A percentile compares a stretch with the other conserved stretches of the same genome.
phyloP scores from a whole-genome alignment of 2,113 vertebrate genomes.

The Peromyscus maniculatus region DNA sequence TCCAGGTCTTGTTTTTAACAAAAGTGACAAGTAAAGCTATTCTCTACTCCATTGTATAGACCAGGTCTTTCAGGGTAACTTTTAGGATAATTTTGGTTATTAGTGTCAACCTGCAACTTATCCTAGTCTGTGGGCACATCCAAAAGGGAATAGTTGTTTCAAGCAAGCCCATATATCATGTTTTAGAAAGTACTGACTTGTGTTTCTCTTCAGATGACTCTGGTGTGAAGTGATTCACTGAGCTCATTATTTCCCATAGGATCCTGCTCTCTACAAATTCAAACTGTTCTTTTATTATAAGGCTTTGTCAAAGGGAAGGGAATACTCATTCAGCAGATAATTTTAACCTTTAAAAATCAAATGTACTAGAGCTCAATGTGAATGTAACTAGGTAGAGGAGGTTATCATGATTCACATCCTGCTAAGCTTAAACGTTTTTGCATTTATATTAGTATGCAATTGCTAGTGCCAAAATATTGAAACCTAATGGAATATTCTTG shows the following conservation, averaged over 20 bases:
- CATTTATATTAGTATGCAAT: not conserved
- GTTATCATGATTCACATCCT: not conserved
- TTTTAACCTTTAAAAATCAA: conserved; percentile 51
- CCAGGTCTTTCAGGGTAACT: not conserved
- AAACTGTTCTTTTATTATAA: conserved; percentile 47
- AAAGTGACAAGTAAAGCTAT: not conserved
- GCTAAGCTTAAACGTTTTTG: not conserved
- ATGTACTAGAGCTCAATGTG: not conserved
- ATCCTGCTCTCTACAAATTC: conserved; percentile 1
- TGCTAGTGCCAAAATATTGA: conserved; percentile 21
- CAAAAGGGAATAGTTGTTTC: conserved; percentile 25
- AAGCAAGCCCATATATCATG: conserved; percentile 33
- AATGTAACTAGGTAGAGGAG: not conserved
- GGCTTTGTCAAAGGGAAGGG: not conserved
- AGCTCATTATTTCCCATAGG: conserved; percentile 60
- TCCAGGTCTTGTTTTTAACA: not conserved
- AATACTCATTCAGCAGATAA: conserved; percentile 28
- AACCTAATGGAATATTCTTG: not conserved
- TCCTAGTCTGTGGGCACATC: not conserved
- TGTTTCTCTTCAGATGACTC: conserved; percentile 38
- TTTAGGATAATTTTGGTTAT: conserved; percentile 8
- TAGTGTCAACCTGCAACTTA: conserved; percentile 47
- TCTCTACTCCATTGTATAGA: not conserved
- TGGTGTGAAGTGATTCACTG: conserved; percentile 25
- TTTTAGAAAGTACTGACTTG: conserved; percentile 24